Percentiles rank a stretch among this genome's conserved stretches.
phyloP scores from a whole-genome alignment of 37 sponge, comb jelly and placozoan species.

The Spongia lamella region DNA sequence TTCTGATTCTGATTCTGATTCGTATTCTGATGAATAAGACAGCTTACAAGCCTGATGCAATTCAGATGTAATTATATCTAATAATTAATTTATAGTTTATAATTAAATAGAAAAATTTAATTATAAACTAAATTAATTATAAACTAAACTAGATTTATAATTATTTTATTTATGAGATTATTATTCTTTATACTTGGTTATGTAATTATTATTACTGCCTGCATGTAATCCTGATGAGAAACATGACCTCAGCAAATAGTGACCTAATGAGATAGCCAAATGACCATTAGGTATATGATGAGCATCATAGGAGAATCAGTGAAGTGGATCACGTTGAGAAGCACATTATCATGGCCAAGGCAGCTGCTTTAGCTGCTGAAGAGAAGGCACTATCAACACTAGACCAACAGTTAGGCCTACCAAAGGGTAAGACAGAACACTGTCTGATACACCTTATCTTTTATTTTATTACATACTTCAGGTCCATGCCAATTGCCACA shows the following conservation, averaged over 20 bases:
- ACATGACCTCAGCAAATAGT: too few relatives aligned
- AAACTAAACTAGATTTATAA: too few relatives aligned
- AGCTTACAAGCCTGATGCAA: too few relatives aligned
- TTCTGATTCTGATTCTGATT: too few relatives aligned
- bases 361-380: slow-evolving; percentile 61
- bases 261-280: too few relatives aligned
- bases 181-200: too few relatives aligned
- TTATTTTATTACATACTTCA: background rate
- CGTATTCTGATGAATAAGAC: too few relatives aligned
- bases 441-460: background rate
- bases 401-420: background rate
- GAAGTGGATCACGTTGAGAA: slow-evolving; percentile 46
- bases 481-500: slow-evolving; percentile 5
- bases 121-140: too few relatives aligned
- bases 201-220: background rate
- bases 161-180: too few relatives aligned
- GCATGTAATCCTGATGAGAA: background rate
- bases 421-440: background rate
- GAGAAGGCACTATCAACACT: slow-evolving; percentile 25
- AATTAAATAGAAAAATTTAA: too few relatives aligned
- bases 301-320: slow-evolving; percentile 33
- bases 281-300: slow-evolving; percentile 53
- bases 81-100: too few relatives aligned
- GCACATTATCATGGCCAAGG: slow-evolving; percentile 63
- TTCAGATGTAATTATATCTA: too few relatives aligned